phyloP scores from a whole-genome alignment of 2,797 vertebrate genomes.

The Tapirus indicus region DNA sequence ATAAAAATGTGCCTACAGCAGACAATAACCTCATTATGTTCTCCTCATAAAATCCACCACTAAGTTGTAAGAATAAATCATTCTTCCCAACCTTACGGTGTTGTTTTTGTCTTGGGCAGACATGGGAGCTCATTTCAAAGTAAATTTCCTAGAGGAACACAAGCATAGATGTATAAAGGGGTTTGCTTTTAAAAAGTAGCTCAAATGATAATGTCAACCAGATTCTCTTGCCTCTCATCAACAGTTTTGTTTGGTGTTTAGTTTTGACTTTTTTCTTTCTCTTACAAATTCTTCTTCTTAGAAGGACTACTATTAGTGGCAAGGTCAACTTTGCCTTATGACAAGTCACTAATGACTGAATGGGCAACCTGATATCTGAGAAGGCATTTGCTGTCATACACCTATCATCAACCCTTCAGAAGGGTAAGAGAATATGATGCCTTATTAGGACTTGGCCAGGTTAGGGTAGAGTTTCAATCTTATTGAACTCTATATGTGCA shows the following conservation, averaged over 20 bases:
- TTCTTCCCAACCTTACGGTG: not conserved
- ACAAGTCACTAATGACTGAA: not conserved
- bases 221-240: not conserved
- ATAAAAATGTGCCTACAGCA: conserved; percentile 50
- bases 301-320: not conserved
- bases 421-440: conserved; percentile 2
- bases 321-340: conserved; percentile 25
- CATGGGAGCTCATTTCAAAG: conserved; percentile 54
- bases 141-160: conserved; percentile 52
- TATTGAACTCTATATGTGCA: conserved; percentile 43
- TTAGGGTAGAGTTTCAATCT: conserved; percentile 44
- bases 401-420: conserved; percentile 42
- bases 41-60: conserved; percentile 12
- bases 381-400: conserved; percentile 45
- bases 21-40: conserved; percentile 25
- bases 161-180: not conserved
- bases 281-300: not conserved
- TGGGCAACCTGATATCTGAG: not conserved
- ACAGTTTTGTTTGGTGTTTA: conserved; percentile 23
- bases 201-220: conserved; percentile 37
- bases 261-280: not conserved
- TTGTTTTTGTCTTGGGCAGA: conserved; percentile 57
- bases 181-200: conserved; percentile 45
- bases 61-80: conserved; percentile 54
- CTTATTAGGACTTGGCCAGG: conserved; percentile 38